Base-by-base conservation (phyloP, 2,888 invertebrate genomes). In the Blastobasis lacticolella region DNA sequence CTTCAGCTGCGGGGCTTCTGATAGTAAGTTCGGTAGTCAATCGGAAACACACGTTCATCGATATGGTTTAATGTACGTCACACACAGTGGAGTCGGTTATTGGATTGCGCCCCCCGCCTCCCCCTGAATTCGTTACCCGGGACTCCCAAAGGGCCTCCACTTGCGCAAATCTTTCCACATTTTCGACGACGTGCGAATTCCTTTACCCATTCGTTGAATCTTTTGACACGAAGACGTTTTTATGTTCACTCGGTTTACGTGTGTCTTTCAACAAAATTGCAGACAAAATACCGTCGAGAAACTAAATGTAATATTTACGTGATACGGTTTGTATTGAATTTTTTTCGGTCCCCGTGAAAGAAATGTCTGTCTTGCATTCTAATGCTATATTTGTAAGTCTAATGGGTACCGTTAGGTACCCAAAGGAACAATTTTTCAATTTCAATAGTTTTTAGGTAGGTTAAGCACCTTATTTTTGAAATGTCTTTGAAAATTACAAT, bases 111-210 rank as follows among this genome's bases (percentile, higher is more conserved):
- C 54, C 47, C 53, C 58, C 54, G 55, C 55, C 9, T 7, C 46
- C 60, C 56, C 59, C 52, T 60, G 61, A 70, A 71, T 70, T 67
- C 63, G 64, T 64, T 64, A 66, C 62, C 59, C 56, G 59, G 5
- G 40, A 38, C 49, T 56, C 68, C 67, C 66, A 61, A 63, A 71
- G 68, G 73, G 65, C 58, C 58, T 60, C 57, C 64, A 69, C 73
- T 74, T 73, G 68, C 67, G 67, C 69, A 73, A 76, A 75, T 74
- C 69, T 73, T 63, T 64, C 70, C 66, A 65, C 73, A 71, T 49
- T 75, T 73, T 64, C 63, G 58, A 61, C 65, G 61, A 70, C 62
- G 69, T 66, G 69, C 63, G 63, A 70, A 70, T 71, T 68, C 67
- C 64, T 72, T 70, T 66, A 63, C 61, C 64, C 64, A 64, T 65